A percentile compares a stretch with the other conserved stretches of the same genome.
phyloP scores from a whole-genome alignment of 2,797 vertebrate species.

The Esox lucius region DNA sequence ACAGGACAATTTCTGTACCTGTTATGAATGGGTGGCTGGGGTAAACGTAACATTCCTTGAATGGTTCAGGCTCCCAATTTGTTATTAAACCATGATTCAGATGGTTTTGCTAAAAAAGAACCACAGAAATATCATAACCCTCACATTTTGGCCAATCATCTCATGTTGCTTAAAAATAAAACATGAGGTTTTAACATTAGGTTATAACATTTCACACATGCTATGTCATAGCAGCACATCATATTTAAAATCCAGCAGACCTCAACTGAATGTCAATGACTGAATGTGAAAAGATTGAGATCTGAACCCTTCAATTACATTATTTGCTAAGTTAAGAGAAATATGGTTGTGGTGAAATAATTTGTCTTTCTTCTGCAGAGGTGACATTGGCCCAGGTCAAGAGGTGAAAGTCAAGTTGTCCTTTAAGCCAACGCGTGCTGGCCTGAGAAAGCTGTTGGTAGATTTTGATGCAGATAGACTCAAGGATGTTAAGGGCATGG shows the following conservation, averaged over 20 bases:
- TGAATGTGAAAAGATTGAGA: background rate
- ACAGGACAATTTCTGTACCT: background rate
- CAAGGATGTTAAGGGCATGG: constrained; percentile 73
- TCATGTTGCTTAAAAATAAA: background rate
- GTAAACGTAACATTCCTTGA: background rate
- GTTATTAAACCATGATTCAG: no score
- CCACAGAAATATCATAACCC: background rate
- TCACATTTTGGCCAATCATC: background rate
- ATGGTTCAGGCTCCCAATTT: no score
- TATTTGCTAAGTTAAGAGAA: background rate
- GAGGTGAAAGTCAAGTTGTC: constrained; percentile 56
- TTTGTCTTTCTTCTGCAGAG: constrained; percentile 46
- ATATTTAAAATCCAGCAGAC: background rate
- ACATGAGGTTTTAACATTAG: no score
- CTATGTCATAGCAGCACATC: background rate
- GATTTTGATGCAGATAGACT: constrained; percentile 78
- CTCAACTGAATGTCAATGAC: background rate
- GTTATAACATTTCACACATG: background rate
- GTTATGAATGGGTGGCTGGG: background rate
- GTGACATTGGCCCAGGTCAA: constrained; percentile 64
- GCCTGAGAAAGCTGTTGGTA: constrained; percentile 73
- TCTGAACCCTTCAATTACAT: background rate
- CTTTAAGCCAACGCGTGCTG: constrained; percentile 66
- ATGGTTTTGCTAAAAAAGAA: no score
- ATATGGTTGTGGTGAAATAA: background rate